A percentile compares a stretch with the other conserved stretches of the same genome.
phyloP scores from a whole-genome alignment of 2,113 vertebrate genomes.

The Neodon shergylaensis region DNA sequence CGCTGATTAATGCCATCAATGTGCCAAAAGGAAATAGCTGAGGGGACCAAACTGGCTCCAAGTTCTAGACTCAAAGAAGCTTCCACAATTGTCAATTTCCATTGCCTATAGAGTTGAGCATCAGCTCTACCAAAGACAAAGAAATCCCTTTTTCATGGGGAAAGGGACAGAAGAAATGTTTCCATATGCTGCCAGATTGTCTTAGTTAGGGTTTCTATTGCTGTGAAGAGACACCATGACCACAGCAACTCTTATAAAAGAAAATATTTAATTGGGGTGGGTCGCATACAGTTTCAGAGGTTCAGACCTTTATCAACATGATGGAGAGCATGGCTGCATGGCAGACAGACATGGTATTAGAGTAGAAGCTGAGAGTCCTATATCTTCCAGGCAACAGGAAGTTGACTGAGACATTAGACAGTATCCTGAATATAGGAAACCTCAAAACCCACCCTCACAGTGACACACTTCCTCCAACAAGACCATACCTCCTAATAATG shows the following conservation, averaged over 20 bases:
- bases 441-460: background rate
- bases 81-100: fast-evolving
- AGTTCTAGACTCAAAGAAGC: background rate
- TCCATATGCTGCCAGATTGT: background rate
- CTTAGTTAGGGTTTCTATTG: background rate
- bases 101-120: background rate
- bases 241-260: background rate
- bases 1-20: background rate
- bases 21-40: no score
- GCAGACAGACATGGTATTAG: background rate
- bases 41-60: no score
- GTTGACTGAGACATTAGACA: background rate
- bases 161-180: background rate
- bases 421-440: background rate
- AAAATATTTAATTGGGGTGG: background rate
- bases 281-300: background rate
- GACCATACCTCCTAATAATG: background rate
- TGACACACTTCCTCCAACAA: background rate
- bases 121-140: background rate
- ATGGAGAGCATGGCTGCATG: background rate
- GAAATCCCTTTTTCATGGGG: background rate
- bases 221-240: background rate
- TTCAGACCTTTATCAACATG: background rate
- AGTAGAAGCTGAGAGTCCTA: background rate
- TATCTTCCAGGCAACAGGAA: background rate